phyloP scores from a whole-genome alignment of 1,140 invertebrate species.

The Neodiprion fabricii region DNA sequence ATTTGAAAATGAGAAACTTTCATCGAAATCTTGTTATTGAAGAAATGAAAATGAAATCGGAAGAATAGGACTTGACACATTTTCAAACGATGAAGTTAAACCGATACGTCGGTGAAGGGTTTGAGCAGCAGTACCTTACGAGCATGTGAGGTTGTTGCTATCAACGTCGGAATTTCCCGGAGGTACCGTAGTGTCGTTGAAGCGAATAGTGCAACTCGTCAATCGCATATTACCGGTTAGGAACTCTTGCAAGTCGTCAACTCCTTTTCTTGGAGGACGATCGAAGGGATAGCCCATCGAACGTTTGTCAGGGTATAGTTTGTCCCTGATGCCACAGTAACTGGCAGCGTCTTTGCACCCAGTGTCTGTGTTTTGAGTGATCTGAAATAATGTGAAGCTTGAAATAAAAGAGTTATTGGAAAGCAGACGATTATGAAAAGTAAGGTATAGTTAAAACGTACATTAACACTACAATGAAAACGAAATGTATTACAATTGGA shows the following conservation, averaged over 20 bases:
- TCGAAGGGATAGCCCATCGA: constrained; percentile 79
- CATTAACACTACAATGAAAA: background rate
- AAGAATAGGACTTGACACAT: no score
- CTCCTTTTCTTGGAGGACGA: constrained; percentile 50
- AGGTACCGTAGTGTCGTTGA: constrained; percentile 23
- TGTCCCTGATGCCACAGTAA: constrained; percentile 73
- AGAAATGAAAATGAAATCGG: no score
- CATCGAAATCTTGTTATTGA: background rate
- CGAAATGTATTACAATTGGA: background rate
- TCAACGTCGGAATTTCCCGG: background rate
- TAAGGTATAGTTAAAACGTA: background rate
- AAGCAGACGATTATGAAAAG: background rate
- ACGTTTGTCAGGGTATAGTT: constrained; percentile 70
- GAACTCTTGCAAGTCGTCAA: constrained; percentile 47
- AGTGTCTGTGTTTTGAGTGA: constrained; percentile 63
- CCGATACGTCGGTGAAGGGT: background rate
- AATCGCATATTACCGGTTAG: constrained; percentile 54
- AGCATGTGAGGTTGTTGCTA: background rate
- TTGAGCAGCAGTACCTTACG: background rate
- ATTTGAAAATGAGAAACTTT: background rate
- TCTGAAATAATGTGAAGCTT: constrained; percentile 41
- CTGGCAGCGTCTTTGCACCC: constrained; percentile 70
- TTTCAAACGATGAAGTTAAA: no score
- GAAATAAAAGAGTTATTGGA: no score
- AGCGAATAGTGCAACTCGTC: constrained; percentile 40